These are phyloP conservation scores for Pelusios castaneus DNA, from an alignment of 2,113 vertebrate species.

Conservation along the genomic window DNA sequence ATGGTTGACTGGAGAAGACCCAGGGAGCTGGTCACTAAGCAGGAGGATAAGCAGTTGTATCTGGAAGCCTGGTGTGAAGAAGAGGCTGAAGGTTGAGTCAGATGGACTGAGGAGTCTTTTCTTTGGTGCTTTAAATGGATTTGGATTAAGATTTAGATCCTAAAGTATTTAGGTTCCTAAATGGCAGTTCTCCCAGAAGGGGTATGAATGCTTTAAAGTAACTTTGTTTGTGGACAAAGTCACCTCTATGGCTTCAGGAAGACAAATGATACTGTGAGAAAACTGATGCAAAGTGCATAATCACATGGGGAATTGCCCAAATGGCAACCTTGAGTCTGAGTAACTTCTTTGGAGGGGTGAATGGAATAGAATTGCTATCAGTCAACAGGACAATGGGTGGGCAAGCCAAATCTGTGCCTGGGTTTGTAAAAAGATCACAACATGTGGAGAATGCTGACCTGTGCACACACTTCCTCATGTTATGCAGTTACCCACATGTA, in stretches of 20 bases:
- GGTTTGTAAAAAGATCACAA: conserved; percentile 46
- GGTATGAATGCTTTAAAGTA: not conserved
- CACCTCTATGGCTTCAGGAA: not conserved
- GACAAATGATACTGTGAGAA: not conserved
- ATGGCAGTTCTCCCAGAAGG: not conserved
- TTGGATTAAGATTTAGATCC: not conserved
- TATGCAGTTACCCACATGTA: conserved; percentile 53
- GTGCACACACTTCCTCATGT: conserved; percentile 32
- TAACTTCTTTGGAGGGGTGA: conserved; percentile 36
- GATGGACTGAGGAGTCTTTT: not conserved
- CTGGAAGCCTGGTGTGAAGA: not conserved
- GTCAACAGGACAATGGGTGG: conserved; percentile 32
- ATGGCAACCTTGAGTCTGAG: no score
- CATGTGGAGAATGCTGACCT: conserved; percentile 61
- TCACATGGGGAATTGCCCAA: not conserved
- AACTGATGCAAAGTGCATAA: not conserved
- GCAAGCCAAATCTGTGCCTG: conserved; percentile 49
- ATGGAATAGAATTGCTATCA: conserved; percentile 44
- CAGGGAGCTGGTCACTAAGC: not conserved
- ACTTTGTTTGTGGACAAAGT: not conserved
- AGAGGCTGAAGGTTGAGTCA: not conserved
- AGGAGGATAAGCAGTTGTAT: not conserved
- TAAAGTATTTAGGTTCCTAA: not conserved
- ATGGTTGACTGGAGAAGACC: not conserved
- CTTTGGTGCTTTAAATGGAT: not conserved